Evolutionary conservation across 2,888 invertebrate species (phyloP).

Genomic region (Perithous albicinctus): DNA sequence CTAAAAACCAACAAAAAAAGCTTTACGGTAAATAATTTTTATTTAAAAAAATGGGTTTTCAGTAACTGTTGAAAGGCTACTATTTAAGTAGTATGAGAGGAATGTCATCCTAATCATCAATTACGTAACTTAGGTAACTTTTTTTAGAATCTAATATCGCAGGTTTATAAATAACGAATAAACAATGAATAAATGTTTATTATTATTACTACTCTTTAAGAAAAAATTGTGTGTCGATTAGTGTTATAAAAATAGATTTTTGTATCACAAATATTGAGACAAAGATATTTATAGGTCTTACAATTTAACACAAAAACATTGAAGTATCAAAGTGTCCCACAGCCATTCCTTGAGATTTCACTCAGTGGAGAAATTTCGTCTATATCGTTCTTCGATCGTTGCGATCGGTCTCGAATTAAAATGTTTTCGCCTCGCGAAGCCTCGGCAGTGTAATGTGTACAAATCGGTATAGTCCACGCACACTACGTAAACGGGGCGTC

Average conservation of each 20-base stretch:
- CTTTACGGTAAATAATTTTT: no score
- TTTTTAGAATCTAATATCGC: no score
- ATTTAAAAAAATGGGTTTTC: no score
- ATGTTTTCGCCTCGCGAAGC: constrained; percentile 58
- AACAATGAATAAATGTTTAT: no score
- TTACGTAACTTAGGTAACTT: no score
- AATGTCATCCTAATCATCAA: no score
- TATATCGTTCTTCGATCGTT: constrained; percentile 56
- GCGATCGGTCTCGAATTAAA: constrained; percentile 67
- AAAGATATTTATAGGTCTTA: not conserved
- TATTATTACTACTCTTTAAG: not conserved
- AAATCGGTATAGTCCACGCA: not conserved
- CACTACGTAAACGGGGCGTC: constrained; percentile 9
- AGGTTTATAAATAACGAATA: no score
- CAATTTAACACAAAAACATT: not conserved
- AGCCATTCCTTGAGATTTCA: constrained; percentile 53
- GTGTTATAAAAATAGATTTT: not conserved
- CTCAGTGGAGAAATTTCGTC: constrained; percentile 61
- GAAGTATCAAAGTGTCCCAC: not conserved
- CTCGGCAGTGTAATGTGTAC: not conserved
- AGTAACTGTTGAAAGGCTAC: no score
- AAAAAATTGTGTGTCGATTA: not conserved
- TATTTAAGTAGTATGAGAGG: no score
- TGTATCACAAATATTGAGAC: not conserved
- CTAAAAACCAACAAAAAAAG: no score